Conservation (phyloP, 2,797 vertebrate species). For the Periophthalmus magnuspinnatus region DNA sequence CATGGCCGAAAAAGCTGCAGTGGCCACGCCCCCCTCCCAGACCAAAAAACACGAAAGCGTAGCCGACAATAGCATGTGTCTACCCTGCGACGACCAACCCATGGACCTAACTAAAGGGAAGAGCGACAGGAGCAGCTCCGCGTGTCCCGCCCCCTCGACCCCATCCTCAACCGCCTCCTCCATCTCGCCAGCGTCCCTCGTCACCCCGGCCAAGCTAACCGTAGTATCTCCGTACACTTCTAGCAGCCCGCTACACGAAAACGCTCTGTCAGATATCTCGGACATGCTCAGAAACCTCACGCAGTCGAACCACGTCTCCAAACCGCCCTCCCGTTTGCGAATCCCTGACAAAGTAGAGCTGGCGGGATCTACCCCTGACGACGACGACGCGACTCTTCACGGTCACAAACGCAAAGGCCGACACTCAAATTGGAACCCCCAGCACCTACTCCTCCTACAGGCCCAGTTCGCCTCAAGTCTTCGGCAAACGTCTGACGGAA, state of each 20-base stretch:
- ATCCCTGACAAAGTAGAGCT: constrained; percentile 87
- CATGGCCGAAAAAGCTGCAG: constrained; percentile 93
- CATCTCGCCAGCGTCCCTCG: constrained; percentile 86
- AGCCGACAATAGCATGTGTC: constrained; percentile 84
- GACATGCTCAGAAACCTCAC: constrained; percentile 99
- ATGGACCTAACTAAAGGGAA: constrained; percentile 99
- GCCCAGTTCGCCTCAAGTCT: constrained; percentile 97
- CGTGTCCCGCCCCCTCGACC: constrained; percentile 86
- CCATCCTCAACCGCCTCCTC: constrained; percentile 86
- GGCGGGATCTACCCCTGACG: constrained; percentile 84
- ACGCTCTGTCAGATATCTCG: constrained; percentile 97
- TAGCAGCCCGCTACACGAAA: constrained; percentile 94
- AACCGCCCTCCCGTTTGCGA: constrained; percentile 87
- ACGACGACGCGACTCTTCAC: constrained; percentile 84
- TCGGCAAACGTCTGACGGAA: constrained; percentile 91
- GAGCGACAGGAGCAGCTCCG: constrained; percentile 86
- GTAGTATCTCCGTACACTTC: constrained; percentile 91
- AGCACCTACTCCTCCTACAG: constrained; percentile 97
- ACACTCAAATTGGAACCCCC: constrained; percentile 99
- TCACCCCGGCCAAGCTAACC: constrained; percentile 84
- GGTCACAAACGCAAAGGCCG: constrained; percentile 96
- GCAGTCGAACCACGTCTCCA: constrained; percentile 85
- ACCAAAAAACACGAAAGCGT: constrained; percentile 82
- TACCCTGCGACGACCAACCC: constrained; percentile 92
- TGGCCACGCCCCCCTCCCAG: constrained; percentile 87